Evolutionary conservation across 2,797 vertebrate species (phyloP).

Genomic region (Xiphophorus birchmanni): DNA sequence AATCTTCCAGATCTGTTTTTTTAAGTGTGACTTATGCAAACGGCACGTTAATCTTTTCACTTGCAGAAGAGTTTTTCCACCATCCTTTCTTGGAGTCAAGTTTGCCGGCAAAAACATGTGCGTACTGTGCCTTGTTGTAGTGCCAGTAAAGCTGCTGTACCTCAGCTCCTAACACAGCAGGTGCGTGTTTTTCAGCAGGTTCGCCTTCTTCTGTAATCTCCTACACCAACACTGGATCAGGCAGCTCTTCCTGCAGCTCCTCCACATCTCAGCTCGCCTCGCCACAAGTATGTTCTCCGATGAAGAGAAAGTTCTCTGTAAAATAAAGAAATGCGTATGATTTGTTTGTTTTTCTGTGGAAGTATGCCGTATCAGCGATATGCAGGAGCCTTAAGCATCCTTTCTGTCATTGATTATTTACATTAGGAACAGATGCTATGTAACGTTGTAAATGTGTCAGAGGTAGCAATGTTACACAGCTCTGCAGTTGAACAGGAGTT

Average conservation of each 20-base stretch:
- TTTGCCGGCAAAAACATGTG: slow-evolving; percentile 90
- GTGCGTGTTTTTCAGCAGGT: slow-evolving; percentile 71
- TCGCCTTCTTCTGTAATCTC: slow-evolving; percentile 86
- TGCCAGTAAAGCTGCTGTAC: slow-evolving; percentile 1
- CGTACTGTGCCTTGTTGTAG: slow-evolving; percentile 49
- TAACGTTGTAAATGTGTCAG: too few species aligned
- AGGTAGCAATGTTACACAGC: neutral
- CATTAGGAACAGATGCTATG: neutral
- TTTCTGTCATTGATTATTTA: neutral
- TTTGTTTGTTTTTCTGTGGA: neutral
- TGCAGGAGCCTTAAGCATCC: neutral
- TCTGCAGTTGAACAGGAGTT: neutral
- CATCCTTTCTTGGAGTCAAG: slow-evolving; percentile 91
- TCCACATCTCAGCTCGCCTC: slow-evolving; percentile 90
- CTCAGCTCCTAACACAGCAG: slow-evolving; percentile 7
- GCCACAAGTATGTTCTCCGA: slow-evolving; percentile 81
- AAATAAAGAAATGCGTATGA: neutral
- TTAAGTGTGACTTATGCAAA: neutral
- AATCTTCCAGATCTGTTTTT: neutral
- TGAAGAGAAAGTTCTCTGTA: neutral
- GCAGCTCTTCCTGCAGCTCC: slow-evolving; percentile 91
- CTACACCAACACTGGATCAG: slow-evolving; percentile 87
- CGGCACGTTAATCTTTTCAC: slow-evolving; percentile 15
- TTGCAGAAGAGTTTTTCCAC: slow-evolving; percentile 92
- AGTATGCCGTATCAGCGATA: neutral